phyloP scores from a whole-genome alignment of 1,140 invertebrate genomes.

The Drosophila oshimai region DNA sequence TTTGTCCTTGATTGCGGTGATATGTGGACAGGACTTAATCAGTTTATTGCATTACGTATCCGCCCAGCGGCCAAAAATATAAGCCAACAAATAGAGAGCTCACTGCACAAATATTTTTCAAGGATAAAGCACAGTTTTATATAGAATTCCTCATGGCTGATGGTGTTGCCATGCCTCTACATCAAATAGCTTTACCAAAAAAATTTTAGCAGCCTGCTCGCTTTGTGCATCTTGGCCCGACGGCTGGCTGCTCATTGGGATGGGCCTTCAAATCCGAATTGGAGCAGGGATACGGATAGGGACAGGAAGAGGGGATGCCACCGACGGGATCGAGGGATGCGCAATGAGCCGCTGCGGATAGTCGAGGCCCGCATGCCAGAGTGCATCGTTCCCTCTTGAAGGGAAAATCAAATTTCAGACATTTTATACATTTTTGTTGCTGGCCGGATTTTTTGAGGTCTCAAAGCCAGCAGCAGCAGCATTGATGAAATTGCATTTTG shows the following conservation, averaged over 20 bases:
- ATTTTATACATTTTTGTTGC: slow-evolving; percentile 51
- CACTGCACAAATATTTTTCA: not conserved
- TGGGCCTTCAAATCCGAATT: slow-evolving; percentile 5
- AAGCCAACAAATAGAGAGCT: not conserved
- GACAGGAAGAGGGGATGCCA: not conserved
- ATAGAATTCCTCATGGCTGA: slow-evolving; percentile 23
- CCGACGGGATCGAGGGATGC: slow-evolving; percentile 7
- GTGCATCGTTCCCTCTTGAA: slow-evolving; percentile 43
- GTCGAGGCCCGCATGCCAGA: slow-evolving; percentile 34
- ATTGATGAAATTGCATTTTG: slow-evolving; percentile 72
- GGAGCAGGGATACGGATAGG: not conserved
- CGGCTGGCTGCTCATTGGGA: slow-evolving; percentile 15
- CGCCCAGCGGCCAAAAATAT: slow-evolving; percentile 5
- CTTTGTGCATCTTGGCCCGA: slow-evolving; percentile 32
- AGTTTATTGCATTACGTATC: slow-evolving; percentile 57
- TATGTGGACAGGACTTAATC: slow-evolving; percentile 6
- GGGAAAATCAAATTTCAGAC: slow-evolving; percentile 69
- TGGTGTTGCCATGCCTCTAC: slow-evolving; percentile 31
- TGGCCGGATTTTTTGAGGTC: slow-evolving; percentile 53
- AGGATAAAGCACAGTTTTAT: slow-evolving; percentile 26
- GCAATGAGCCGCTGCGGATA: slow-evolving; percentile 12
- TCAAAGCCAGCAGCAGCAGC: slow-evolving; percentile 47
- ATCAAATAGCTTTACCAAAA: slow-evolving; percentile 55
- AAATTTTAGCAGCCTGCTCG: slow-evolving; percentile 23
- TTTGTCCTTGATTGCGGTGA: slow-evolving; percentile 27